phyloP scores from a whole-genome alignment of 2,113 vertebrate species.

The Plotosus lineatus region DNA sequence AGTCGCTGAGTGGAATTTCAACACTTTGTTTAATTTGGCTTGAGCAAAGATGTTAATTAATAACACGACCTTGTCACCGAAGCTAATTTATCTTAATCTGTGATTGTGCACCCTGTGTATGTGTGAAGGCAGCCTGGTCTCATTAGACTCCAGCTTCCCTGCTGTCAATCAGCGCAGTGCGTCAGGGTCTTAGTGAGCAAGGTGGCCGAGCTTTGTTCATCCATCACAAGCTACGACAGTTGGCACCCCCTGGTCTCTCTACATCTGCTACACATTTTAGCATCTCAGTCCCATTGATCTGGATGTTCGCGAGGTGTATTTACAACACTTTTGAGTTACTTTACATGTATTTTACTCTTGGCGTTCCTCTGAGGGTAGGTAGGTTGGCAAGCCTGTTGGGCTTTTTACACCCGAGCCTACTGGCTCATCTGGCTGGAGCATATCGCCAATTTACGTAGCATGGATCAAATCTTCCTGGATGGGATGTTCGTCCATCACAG shows the following conservation, averaged over 20 bases:
- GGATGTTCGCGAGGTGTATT: neutral
- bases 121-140: neutral
- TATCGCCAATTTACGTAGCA: no score
- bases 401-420: no score
- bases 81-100: slow-evolving; percentile 31
- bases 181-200: neutral
- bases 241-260: slow-evolving; percentile 2
- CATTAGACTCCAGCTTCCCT: slow-evolving; percentile 13
- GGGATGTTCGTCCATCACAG: no score
- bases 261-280: neutral
- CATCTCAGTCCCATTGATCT: neutral
- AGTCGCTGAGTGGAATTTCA: neutral
- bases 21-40: slow-evolving; percentile 8
- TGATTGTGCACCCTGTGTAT: neutral
- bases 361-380: neutral
- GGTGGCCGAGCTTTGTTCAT: slow-evolving; percentile 18
- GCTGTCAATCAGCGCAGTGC: neutral
- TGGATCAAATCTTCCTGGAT: no score
- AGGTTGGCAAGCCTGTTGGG: no score
- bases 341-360: neutral
- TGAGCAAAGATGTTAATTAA: slow-evolving; percentile 27
- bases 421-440: no score
- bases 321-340: neutral
- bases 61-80: slow-evolving; percentile 13
- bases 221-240: slow-evolving; percentile 35